Percentiles rank a stretch among this genome's conserved stretches.
Evolutionary conservation across 2,113 vertebrate genomes (phyloP).

Genomic region (Psephotus haematonotus): DNA sequence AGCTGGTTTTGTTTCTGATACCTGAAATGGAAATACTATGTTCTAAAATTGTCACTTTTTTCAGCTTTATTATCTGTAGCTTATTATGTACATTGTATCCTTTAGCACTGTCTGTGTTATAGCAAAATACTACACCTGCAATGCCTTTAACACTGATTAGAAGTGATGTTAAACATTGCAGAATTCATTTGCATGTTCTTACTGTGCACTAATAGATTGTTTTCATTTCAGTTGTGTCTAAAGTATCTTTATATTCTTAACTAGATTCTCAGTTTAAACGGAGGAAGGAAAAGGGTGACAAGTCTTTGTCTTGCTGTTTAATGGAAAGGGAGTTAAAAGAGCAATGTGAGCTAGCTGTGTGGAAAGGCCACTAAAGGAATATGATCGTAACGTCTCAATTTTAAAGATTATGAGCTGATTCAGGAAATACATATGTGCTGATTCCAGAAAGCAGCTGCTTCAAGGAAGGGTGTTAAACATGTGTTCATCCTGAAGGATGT

Average conservation of each 20-base stretch:
- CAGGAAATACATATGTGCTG: background rate
- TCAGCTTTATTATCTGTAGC: constrained; percentile 83
- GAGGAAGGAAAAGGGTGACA: constrained; percentile 59
- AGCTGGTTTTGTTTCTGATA: constrained; percentile 92
- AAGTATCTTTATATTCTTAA: constrained; percentile 63
- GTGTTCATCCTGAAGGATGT: background rate
- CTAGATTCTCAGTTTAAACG: constrained; percentile 44
- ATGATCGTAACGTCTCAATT: background rate
- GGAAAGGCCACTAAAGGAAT: background rate
- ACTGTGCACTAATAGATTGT: constrained; percentile 47
- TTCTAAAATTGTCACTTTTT: constrained; percentile 82
- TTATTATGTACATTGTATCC: constrained; percentile 84
- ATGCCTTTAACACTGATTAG: constrained; percentile 78
- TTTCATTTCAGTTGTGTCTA: constrained; percentile 67
- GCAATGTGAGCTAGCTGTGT: background rate
- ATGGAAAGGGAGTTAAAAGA: constrained; percentile 13
- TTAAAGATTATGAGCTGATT: background rate
- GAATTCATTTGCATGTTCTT: constrained; percentile 56
- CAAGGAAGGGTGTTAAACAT: background rate
- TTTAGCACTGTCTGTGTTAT: constrained; percentile 77
- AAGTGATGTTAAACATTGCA: constrained; percentile 74
- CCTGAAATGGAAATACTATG: constrained; percentile 83
- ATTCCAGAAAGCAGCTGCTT: background rate
- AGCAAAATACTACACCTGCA: constrained; percentile 84
- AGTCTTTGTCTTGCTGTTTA: constrained; percentile 9